phyloP scores from a whole-genome alignment of 1,140 invertebrate species.

The Procambarus clarkii region DNA sequence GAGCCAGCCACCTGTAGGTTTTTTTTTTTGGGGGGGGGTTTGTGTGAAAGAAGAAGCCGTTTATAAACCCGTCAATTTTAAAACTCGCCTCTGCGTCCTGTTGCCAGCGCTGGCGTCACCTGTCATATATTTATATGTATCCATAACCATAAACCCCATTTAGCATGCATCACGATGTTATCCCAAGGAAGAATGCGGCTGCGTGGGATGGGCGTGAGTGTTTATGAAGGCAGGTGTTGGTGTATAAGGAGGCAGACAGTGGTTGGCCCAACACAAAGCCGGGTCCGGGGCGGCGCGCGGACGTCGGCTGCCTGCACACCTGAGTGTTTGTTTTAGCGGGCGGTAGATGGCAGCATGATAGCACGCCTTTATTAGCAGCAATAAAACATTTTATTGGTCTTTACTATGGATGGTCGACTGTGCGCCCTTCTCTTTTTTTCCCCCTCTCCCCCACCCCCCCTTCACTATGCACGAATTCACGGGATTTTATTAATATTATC shows the following conservation, averaged over 20 bases:
- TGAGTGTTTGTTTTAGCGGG: constrained; percentile 66
- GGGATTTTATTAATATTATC: constrained; percentile 7
- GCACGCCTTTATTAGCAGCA: constrained; percentile 57
- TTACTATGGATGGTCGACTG: constrained; percentile 3
- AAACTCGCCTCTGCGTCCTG: too few relatives aligned
- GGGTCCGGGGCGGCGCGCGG: not conserved
- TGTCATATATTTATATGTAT: too few relatives aligned
- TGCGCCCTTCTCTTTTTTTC: not conserved
- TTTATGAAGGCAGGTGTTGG: constrained; percentile 1
- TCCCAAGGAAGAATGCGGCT: not conserved
- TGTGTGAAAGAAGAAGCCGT: too few relatives aligned
- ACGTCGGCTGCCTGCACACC: constrained; percentile 35
- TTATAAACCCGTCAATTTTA: too few relatives aligned
- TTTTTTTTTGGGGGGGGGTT: too few relatives aligned
- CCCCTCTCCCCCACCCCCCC: too few relatives aligned
- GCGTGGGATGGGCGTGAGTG: not conserved
- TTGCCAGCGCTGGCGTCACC: too few relatives aligned
- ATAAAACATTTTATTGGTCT: constrained; percentile 66
- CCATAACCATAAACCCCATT: too few relatives aligned
- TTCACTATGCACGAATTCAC: not conserved
- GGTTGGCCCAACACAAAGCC: not conserved
- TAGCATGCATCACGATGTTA: not conserved
- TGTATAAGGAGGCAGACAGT: not conserved
- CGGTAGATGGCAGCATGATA: constrained; percentile 67
- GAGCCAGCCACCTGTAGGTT: too few relatives aligned